phyloP scores from a whole-genome alignment of 2,113 vertebrate genomes.

The Collichthys lucidus region DNA sequence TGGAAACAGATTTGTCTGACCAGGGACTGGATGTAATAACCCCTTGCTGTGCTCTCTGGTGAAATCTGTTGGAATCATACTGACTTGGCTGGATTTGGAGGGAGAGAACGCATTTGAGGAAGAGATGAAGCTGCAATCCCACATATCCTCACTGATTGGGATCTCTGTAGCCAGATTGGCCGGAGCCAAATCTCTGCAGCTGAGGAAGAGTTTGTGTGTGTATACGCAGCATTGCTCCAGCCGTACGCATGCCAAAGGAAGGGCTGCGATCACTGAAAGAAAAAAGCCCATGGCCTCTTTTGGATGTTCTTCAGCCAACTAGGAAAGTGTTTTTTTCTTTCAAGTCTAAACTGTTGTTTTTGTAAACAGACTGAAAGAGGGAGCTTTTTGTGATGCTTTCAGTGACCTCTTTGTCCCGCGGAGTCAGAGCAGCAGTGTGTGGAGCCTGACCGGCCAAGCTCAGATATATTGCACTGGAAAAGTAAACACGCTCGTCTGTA shows the following conservation, averaged over 20 bases:
- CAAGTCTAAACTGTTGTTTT: slow-evolving; percentile 60
- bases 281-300: slow-evolving; percentile 30
- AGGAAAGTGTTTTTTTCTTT: slow-evolving; percentile 38
- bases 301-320: slow-evolving; percentile 37
- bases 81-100: slow-evolving; percentile 18
- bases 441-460: slow-evolving; percentile 31
- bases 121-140: slow-evolving; percentile 32
- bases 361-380: slow-evolving; percentile 47
- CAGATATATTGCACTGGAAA: slow-evolving; percentile 57
- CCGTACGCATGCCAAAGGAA: slow-evolving; percentile 26
- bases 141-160: slow-evolving; percentile 35
- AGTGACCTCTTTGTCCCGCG: slow-evolving; percentile 69
- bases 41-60: slow-evolving; percentile 48
- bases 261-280: slow-evolving; percentile 27
- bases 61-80: slow-evolving; percentile 51
- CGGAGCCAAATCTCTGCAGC: slow-evolving; percentile 38
- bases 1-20: slow-evolving; percentile 70
- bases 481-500: slow-evolving; percentile 50
- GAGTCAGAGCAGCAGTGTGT: slow-evolving; percentile 57
- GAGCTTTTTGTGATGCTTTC: slow-evolving; percentile 60
- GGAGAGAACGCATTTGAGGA: slow-evolving; percentile 20
- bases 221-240: not conserved
- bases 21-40: slow-evolving; percentile 57
- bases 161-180: slow-evolving; percentile 30
- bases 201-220: slow-evolving; percentile 22